Base-by-base conservation (phyloP, 2,888 invertebrate genomes). In the Stenchaetothrips biformis region DNA sequence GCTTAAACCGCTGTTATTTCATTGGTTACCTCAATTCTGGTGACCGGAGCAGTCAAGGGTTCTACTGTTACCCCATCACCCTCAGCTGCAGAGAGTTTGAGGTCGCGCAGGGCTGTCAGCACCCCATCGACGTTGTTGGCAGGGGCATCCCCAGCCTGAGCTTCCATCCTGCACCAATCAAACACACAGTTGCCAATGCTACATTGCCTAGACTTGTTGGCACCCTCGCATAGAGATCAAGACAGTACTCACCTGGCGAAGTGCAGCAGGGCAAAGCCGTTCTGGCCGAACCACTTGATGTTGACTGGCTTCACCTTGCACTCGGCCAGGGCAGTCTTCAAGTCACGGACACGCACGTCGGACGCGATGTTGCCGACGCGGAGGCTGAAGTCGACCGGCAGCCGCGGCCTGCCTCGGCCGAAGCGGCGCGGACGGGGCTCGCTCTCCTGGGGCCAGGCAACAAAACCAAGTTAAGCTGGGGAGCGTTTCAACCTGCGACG, bases 251-350 rank as follows among this genome's bases (percentile, higher is more conserved):
- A 74, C 67, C 67, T 93, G 83, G 91, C 91, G 87, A 93, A 94
- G 86, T 94, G 93, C 83, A 94, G 88, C 84, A 91, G 93, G 85
- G 92, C 93, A 86, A 91, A 91, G 80, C 93, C 92, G 81, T 89
- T 83, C 80, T 82, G 83, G 0, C 84, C 84, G 77, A 83, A 82
- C 94, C 94, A 94, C 80, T 92, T 91, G 87, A 94, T 94, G 82
- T 92, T 90, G 83, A 91, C 90, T 7, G 94, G 94, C 85, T 92
- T 93, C 81, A 94, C 92, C 78, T 93, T 92, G 83, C 93, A 91
- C 84, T 92, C 92, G 77, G 89, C 89, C 53, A 94, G 87, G 59
- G 93, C 94, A 79, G 91, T 90, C 85, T 94, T 94, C 84, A 94
- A 87, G 85, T 94, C 94, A 79, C 93, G 91, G 11, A 94, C 91